Base-by-base conservation (phyloP, 2,797 vertebrate genomes). In the Phrynocephalus guinanensis region DNA sequence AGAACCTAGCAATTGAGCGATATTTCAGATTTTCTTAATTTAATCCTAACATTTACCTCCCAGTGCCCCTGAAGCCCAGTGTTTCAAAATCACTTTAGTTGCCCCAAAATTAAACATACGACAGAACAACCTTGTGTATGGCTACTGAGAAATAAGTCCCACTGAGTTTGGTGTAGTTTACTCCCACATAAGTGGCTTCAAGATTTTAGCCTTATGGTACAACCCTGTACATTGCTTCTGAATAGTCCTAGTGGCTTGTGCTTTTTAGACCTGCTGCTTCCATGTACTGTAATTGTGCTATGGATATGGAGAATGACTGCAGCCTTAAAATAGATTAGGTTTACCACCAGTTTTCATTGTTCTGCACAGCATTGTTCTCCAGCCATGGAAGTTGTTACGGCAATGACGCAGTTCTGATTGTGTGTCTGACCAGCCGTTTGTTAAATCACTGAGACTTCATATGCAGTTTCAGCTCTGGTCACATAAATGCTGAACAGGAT, bases 1-100 rank as follows among this genome's bases (percentile, higher is more conserved):
- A 86, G 90, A 94, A 93, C 79, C 24, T 56, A 15, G 71, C 56
- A 28, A 52, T 10, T 79, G 87, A 33, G 28, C 75, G 63, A 90
- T 86, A 85, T 84, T 50, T 90, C 4, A 75, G 10, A 80, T 81
- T 88, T 44, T 89, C 80, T 26, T 33, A 77, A 52, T 77, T 83
- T 88, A 85, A 56, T 60, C 77, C 63, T 56, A 87, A 85, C 60
- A 26, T 78, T 2, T 86, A 66, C 6, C 66, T 16, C 56, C 22
- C 33, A 44, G 44, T 66, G 78, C 70, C 44, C 5, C 60, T 84
- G 50, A 87, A 79, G 48, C 11, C 73, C 20, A 50, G 1, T 30
- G 50, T 85, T 0, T 78, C 1, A 80, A 28, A 88, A 13, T 73
- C 88, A 83, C 0, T 66, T 92, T 91, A 67, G 71, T 68, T 75